Evolutionary conservation across 2,888 invertebrate genomes (phyloP), one percentile per base, ranked within the genome.

Genomic region (Gortyna flavago): DNA sequence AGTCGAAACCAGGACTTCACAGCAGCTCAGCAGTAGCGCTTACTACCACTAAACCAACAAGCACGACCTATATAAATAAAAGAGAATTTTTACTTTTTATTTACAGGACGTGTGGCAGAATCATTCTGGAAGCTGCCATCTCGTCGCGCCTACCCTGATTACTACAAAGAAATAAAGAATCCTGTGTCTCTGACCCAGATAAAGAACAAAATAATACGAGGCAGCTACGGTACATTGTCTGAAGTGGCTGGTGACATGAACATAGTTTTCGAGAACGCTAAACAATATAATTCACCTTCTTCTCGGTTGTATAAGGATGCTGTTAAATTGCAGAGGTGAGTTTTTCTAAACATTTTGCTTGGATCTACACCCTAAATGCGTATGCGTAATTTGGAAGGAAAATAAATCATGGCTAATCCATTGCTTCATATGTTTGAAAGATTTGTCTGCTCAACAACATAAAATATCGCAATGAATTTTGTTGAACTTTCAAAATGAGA

Each of bases 231-330:
- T 0, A 98, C 98, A 21, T 97, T 99, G 0, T 98, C 98, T 48
- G 99, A 99, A 93, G 98, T 99, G 64, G 99, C 99, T 0, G 98
- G 98, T 0, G 99, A 99, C 93, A 97, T 99, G 97, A 99, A 99
- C 92, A 97, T 99, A 70, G 99, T 99, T 98, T 99, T 99, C 94
- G 99, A 99, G 92, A 99, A 99, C 95, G 99, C 99, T 21, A 98
- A 98, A 91, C 98, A 98, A 89, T 99, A 98, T 93, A 99, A 99
- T 91, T 96, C 98, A 81, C 98, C 98, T 61, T 97, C 98, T n/a
- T 98, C 98, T 0, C 97, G 97, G 85, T 96, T 98, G 70, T 98
- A 98, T 91, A 98, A 98, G 94, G 98, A 98, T 93, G 99, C 99
- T 68, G 98, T 98, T 0, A 98, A 98, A 91, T 96, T 99, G 91